Base-by-base conservation (phyloP, 2,113 vertebrate species). In the Varanus salvator region DNA sequence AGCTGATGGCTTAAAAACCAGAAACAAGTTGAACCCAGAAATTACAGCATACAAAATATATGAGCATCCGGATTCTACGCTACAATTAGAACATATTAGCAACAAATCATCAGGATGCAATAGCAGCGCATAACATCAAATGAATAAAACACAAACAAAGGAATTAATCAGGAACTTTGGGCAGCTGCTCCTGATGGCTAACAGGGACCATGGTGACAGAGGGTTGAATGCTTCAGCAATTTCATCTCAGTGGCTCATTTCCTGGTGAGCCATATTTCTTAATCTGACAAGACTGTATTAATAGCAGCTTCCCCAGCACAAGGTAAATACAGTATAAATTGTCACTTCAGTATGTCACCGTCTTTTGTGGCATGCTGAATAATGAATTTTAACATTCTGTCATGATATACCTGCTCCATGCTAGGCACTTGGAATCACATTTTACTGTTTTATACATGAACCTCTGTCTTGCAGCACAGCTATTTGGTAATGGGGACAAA, bases 321-420 rank as follows among this genome's bases (percentile, higher is more conserved):
- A 92, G 90, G 91, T 84, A 83, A 94, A 82, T 64, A 69, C 87
- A 38, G 76, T 6, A 1, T 31, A 69, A 92, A 91, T 81, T 78
- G 92, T 93, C 89, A 75, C 88, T 91, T 88, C 15, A 69, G 27
- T 89, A 0, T 0, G 78, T 78, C 83, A 27, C 44, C n/a, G 29
- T 17, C 76, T 88, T 85, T 89, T 89, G 91, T 66, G 72, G 80
- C 0, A 80, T 38, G 68, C 8, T 94, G 94, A 94, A 95, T 93
- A 95, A 96, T 95, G 93, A 89, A 92, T 94, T 77, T 89, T 60
- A 85, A 91, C 93, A 88, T 0, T 1, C 75, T 89, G 88, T 89
- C 21, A 57, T 0, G 74, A 7, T 87, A 93, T 86, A 74, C 92
- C 89, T 88, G 92, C 71, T 23, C 86, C 57, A 68, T 89, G 93